These are phyloP conservation scores for Mythimna albipuncta DNA, from an alignment of 2,888 invertebrate species.

Conservation along the genomic window DNA sequence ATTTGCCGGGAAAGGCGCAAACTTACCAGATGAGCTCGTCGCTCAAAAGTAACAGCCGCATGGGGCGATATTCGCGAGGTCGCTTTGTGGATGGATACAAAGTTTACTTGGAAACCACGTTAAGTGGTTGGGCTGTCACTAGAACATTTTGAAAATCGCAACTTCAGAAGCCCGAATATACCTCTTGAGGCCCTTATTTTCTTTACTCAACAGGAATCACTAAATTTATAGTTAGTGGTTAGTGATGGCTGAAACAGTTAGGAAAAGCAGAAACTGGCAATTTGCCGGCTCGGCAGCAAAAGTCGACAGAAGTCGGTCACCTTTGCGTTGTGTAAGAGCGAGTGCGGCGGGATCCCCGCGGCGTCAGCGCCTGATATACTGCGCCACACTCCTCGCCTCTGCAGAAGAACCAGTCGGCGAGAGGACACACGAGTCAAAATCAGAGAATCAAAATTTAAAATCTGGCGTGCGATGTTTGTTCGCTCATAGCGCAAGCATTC, in stretches of 20 bases:
- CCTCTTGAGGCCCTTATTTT: background rate
- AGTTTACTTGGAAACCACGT: too few species aligned
- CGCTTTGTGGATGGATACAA: too few species aligned
- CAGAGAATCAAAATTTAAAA: background rate
- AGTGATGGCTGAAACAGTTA: background rate
- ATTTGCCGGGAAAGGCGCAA: too few species aligned
- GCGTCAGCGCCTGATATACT: slow-evolving; percentile 33
- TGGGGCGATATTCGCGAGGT: too few species aligned
- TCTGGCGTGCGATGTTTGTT: background rate
- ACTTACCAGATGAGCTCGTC: too few species aligned
- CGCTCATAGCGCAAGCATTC: background rate
- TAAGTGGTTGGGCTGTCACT: too few species aligned
- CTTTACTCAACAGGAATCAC: background rate
- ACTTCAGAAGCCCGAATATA: background rate
- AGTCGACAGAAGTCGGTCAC: slow-evolving; percentile 29
- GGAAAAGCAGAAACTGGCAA: slow-evolving; percentile 30
- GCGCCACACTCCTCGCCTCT: background rate
- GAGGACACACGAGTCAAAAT: too few species aligned
- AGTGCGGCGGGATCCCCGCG: slow-evolving; percentile 18
- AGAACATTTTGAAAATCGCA: too few species aligned
- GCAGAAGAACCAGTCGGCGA: slow-evolving; percentile 28
- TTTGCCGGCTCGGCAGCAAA: slow-evolving; percentile 9
- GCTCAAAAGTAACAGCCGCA: too few species aligned
- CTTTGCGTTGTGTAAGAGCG: slow-evolving; percentile 42
- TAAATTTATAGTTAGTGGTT: background rate